A percentile compares a stretch with the other conserved stretches of the same genome.
These are phyloP conservation scores for Cenopis cana DNA, from an alignment of 2,888 invertebrate genomes.

Conservation along the genomic window DNA sequence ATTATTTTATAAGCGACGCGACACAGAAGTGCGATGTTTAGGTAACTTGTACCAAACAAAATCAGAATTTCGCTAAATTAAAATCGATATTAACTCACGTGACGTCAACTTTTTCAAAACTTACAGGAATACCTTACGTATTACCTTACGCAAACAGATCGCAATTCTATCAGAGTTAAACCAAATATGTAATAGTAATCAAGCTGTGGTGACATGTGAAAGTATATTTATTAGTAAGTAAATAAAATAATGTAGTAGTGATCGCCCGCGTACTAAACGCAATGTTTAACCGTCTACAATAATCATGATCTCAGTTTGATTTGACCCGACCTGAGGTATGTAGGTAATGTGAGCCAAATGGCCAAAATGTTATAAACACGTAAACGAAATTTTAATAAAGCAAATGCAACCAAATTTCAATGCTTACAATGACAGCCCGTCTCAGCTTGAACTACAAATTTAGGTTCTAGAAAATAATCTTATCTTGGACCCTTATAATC, in stretches of 20 bases:
- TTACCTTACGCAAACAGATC: not conserved
- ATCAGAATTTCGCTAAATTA: not conserved
- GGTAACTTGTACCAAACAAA: constrained; percentile 17
- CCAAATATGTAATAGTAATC: not conserved
- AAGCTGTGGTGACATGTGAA: no score
- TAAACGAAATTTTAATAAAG: constrained; percentile 10
- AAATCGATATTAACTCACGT: not conserved
- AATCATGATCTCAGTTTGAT: no score
- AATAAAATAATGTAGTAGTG: no score
- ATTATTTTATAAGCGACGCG: constrained; percentile 36
- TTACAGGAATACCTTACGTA: no score
- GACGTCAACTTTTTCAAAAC: no score
- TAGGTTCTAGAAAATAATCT: constrained; percentile 78
- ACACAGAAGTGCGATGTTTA: constrained; percentile 19
- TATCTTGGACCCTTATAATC: constrained; percentile 84
- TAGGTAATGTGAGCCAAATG: no score
- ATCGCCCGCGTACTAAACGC: no score
- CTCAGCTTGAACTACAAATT: constrained; percentile 67
- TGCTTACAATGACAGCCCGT: constrained; percentile 13
- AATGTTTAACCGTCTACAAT: no score
- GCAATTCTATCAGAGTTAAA: not conserved
- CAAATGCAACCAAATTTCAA: constrained; percentile 16
- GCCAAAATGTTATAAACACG: not conserved
- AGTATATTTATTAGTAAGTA: no score
- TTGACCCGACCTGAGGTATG: no score